Percentiles rank a stretch among this genome's conserved stretches.
phyloP scores from a whole-genome alignment of 2,113 vertebrate species.

The Brachyhypopomus occidentalis region DNA sequence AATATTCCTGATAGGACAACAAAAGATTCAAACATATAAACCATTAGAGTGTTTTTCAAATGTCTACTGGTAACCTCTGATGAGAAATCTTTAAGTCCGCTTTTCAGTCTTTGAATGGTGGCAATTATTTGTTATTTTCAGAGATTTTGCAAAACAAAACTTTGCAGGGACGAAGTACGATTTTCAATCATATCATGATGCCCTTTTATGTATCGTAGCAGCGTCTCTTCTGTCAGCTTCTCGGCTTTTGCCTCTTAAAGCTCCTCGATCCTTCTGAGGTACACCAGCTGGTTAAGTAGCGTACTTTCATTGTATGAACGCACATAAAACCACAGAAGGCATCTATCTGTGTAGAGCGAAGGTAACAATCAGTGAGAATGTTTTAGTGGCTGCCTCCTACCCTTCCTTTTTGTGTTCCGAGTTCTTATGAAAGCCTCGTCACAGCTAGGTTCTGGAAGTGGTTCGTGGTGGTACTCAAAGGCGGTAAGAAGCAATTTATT shows the following conservation, averaged over 20 bases:
- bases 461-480: neutral
- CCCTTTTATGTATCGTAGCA: slow-evolving; percentile 20
- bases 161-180: neutral
- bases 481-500: slow-evolving; percentile 25
- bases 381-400: neutral
- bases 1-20: no score
- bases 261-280: neutral
- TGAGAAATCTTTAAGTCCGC: no score
- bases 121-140: no score
- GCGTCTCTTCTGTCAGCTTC: neutral
- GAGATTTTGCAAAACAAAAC: neutral
- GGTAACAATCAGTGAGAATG: slow-evolving; percentile 8
- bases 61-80: no score
- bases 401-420: neutral
- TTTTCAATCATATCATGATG: neutral
- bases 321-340: neutral
- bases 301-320: neutral
- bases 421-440: slow-evolving; percentile 11
- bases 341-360: slow-evolving; percentile 11
- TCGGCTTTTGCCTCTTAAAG: neutral
- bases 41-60: no score
- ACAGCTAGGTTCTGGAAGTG: neutral
- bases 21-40: no score
- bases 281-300: neutral
- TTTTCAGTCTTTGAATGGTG: no score